A percentile compares a stretch with the other conserved stretches of the same genome.
Evolutionary conservation across 1,140 invertebrate genomes (phyloP).

Genomic region (Zaprionus gabonicus): DNA sequence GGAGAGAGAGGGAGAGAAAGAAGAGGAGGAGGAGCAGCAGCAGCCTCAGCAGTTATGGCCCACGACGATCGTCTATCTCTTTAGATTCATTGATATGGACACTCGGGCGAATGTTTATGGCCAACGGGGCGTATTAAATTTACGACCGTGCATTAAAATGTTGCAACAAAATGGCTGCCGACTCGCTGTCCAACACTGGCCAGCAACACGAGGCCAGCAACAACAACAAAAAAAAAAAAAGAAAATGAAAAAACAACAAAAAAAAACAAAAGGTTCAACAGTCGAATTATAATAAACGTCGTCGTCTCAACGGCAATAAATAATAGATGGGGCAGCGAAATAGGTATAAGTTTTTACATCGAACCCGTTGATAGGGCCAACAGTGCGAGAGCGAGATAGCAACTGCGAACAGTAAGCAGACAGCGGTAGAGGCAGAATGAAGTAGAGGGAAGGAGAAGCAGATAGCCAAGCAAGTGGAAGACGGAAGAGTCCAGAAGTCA

Average conservation of each 20-base stretch:
- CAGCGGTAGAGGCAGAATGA: no score
- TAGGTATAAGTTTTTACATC: conserved; percentile 74
- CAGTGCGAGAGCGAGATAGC: conserved; percentile 26
- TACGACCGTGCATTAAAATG: conserved; percentile 81
- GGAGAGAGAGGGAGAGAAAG: background rate
- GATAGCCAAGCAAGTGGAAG: conserved; percentile 5
- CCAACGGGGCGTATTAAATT: conserved; percentile 81
- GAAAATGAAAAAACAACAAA: conserved; percentile 25
- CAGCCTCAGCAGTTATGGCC: background rate
- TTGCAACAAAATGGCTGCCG: conserved; percentile 77
- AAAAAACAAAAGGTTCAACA: conserved; percentile 69
- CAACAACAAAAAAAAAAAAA: conserved; percentile 29
- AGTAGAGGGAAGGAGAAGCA: conserved; percentile 13
- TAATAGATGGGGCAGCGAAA: conserved; percentile 69
- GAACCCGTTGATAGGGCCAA: conserved; percentile 53
- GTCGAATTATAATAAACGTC: conserved; percentile 82
- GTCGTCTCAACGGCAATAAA: conserved; percentile 79
- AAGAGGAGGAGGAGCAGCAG: background rate
- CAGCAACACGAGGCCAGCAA: conserved; percentile 19
- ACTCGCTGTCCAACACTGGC: conserved; percentile 23
- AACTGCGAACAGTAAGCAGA: background rate
- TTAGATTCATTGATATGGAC: conserved; percentile 72
- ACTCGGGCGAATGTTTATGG: conserved; percentile 71
- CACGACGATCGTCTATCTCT: conserved; percentile 45
- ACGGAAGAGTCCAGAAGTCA: background rate